Conservation (phyloP, 2,113 vertebrate genomes). For the Scalopus aquaticus region DNA sequence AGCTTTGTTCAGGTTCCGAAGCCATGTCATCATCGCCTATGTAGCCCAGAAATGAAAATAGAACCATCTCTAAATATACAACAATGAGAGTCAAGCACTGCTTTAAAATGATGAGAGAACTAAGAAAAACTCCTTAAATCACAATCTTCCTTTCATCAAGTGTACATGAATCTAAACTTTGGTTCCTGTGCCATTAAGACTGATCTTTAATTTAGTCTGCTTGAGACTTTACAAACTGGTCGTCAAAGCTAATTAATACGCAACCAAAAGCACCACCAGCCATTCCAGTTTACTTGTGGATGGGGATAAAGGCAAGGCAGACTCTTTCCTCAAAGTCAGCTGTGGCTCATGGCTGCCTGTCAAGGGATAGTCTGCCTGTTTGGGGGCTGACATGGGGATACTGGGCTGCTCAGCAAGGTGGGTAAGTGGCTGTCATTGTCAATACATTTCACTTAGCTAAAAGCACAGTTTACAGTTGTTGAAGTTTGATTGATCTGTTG, state of each 20-base stretch:
- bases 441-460: slow-evolving; percentile 86
- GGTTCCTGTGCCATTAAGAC: slow-evolving; percentile 72
- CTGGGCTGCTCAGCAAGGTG: slow-evolving; percentile 61
- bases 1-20: slow-evolving; percentile 75
- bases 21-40: slow-evolving; percentile 49
- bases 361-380: neutral
- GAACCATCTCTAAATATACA: slow-evolving; percentile 78
- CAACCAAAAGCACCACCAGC: slow-evolving; percentile 73
- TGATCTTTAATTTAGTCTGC: slow-evolving; percentile 82
- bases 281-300: slow-evolving; percentile 75
- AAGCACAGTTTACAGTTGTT: slow-evolving; percentile 87
- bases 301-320: slow-evolving; percentile 51
- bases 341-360: neutral
- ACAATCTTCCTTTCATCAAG: slow-evolving; percentile 37
- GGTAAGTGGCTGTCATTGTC: slow-evolving; percentile 82
- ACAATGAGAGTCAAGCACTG: slow-evolving; percentile 72
- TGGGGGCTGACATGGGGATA: slow-evolving; percentile 23
- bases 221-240: slow-evolving; percentile 72
- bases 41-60: slow-evolving; percentile 76
- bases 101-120: slow-evolving; percentile 74
- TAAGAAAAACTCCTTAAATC: slow-evolving; percentile 71
- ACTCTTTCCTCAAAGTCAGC: slow-evolving; percentile 68
- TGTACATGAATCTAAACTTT: slow-evolving; percentile 71
- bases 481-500: slow-evolving; percentile 90
- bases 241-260: slow-evolving; percentile 83